Evolutionary conservation across 2,113 vertebrate species (phyloP), one percentile per base, ranked within the genome.

Genomic region (Coptodon bakossiorum): DNA sequence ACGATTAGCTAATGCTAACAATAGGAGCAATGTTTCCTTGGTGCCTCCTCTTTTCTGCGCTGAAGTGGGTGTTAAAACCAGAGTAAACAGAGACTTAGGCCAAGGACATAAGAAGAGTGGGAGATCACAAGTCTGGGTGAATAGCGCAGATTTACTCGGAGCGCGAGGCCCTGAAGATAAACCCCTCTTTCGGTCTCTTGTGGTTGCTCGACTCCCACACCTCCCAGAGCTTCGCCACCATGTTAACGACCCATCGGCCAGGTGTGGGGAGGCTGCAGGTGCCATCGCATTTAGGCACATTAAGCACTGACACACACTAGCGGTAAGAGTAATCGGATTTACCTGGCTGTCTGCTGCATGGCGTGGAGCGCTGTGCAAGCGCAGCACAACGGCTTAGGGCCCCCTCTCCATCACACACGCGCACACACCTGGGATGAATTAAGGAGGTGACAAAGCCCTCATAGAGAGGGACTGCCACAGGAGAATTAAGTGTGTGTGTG

Each of bases 231-330:
- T 86, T 88, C 38, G 38, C 81, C 88, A 16, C 85, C 85, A 82
- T 83, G 63, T 53, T 91, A 91, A 90, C 81, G 90, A 95, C 83
- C 86, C 88, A 80, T 88, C 45, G 83, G 85, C 95, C 96, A 97
- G 97, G 96, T 97, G 96, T 92, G 94, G 87, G 83, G 88, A 91
- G 92, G 94, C 93, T 94, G 96, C 96, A 97, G 96, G 96, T 97
- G 96, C 92, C 90, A 80, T 91, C 87, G 91, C 94, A 91, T 96
- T 97, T 96, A 96, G 94, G 85, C 91, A 90, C 94, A 96, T 96
- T 97, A 97, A 95, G 95, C 95, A 93, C 92, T 96, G 96, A 97
- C 95, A 96, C 90, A 88, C 91, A 93, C 83, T 94, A 56, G 91
- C 61, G 38, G 84, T 86, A 96, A 96, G 95, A 95, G 93, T 96